These are phyloP conservation scores for Drosophila yooni DNA, from an alignment of 2,888 invertebrate species.

Conservation along the genomic window DNA sequence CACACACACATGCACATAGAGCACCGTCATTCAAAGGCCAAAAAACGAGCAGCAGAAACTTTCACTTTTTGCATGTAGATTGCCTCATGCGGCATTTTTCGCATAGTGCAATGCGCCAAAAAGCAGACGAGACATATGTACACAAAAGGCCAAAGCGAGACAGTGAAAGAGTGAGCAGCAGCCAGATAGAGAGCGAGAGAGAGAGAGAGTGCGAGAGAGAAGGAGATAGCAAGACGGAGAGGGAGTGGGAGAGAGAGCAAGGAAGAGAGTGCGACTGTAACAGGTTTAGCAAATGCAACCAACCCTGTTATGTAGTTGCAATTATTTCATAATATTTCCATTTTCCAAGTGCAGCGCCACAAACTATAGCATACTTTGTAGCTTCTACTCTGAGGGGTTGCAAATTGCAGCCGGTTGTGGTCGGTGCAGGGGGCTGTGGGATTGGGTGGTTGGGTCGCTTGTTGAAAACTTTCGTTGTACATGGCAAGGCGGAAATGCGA, in stretches of 20 bases:
- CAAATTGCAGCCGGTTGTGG: slow-evolving; percentile 41
- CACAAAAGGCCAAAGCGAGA: slow-evolving; percentile 2
- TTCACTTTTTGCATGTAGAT: slow-evolving; percentile 70
- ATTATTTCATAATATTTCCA: slow-evolving; percentile 70
- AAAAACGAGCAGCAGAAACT: slow-evolving; percentile 77
- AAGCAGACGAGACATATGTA: slow-evolving; percentile 52
- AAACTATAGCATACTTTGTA: slow-evolving; percentile 64
- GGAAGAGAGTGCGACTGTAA: slow-evolving; percentile 16
- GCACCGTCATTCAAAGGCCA: slow-evolving; percentile 16
- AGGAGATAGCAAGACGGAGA: background rate
- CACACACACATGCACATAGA: slow-evolving; percentile 1
- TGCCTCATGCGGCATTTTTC: slow-evolving; percentile 73
- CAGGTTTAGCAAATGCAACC: slow-evolving; percentile 49
- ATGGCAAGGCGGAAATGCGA: slow-evolving; percentile 53
- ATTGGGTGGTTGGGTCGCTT: slow-evolving; percentile 2
- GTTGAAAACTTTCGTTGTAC: slow-evolving; percentile 51
- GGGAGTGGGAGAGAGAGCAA: background rate
- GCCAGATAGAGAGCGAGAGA: background rate
- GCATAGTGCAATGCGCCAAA: slow-evolving; percentile 75
- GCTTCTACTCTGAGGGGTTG: slow-evolving; percentile 28
- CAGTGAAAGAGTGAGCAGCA: background rate
- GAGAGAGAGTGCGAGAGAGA: background rate
- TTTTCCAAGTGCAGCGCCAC: slow-evolving; percentile 50
- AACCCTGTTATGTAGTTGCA: slow-evolving; percentile 68
- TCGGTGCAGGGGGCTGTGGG: background rate